Evolutionary conservation across 2,113 vertebrate species (phyloP).

Genomic region (Rhombomys opimus): DNA sequence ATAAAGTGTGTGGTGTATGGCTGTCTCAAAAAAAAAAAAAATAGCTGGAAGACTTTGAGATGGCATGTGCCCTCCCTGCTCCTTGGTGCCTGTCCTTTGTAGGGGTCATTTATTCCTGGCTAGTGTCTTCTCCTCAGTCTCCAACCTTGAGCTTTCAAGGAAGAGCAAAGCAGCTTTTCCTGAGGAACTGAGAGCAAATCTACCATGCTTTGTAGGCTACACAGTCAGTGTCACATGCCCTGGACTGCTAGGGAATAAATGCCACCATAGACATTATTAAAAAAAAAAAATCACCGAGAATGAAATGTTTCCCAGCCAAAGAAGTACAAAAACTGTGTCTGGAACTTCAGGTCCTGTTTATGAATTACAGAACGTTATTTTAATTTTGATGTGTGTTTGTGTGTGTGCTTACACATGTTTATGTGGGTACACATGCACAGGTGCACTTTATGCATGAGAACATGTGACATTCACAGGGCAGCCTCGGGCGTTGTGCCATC

Average conservation of each 20-base stretch:
- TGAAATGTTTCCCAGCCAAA: neutral
- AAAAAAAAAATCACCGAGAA: neutral
- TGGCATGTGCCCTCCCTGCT: neutral
- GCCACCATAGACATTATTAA: neutral
- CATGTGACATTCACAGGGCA: neutral
- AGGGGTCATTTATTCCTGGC: neutral
- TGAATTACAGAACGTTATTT: neutral
- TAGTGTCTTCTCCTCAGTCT: neutral
- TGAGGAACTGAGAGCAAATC: too few relatives aligned
- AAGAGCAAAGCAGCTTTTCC: neutral
- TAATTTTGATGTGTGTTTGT: neutral
- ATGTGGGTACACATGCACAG: too few relatives aligned
- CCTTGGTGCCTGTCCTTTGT: neutral
- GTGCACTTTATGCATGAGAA: neutral
- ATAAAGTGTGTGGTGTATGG: neutral
- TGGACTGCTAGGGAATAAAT: neutral
- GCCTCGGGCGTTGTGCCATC: neutral
- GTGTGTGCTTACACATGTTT: neutral
- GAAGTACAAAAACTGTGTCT: neutral
- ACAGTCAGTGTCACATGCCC: neutral
- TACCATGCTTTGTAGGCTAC: too few relatives aligned
- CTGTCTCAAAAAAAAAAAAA: too few relatives aligned
- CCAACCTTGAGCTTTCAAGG: too few relatives aligned
- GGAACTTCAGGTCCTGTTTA: neutral
- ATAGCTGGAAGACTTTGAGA: neutral